Conservation (phyloP, 2,888 invertebrate species). For the Aradus depressus region DNA sequence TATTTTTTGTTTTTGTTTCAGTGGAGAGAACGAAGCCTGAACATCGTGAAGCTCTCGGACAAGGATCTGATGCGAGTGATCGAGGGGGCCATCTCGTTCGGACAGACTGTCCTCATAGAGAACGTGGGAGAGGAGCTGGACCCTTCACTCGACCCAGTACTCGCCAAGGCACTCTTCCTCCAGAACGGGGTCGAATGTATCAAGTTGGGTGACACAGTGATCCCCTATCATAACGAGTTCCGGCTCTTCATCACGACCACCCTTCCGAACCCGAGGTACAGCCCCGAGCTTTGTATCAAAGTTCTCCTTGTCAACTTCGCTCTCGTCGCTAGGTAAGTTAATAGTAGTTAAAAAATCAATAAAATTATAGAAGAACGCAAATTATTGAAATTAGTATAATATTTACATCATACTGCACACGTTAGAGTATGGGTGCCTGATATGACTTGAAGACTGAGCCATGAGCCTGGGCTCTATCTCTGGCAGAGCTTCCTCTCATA, state of each 20-base stretch:
- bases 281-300: constrained; percentile 79
- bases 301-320: constrained; percentile 79
- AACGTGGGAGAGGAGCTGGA: constrained; percentile 77
- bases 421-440: no score
- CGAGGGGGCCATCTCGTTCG: constrained; percentile 35
- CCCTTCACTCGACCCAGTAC: constrained; percentile 71
- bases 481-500: no score
- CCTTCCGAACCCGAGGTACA: constrained; percentile 76
- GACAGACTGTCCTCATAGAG: constrained; percentile 68
- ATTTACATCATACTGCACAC: no score
- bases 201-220: constrained; percentile 72
- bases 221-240: constrained; percentile 69
- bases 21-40: constrained; percentile 58
- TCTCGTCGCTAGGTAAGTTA: constrained; percentile 58
- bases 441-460: no score
- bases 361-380: no score
- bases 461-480: no score
- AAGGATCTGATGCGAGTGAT: constrained; percentile 53
- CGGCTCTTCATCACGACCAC: constrained; percentile 78
- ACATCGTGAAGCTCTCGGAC: constrained; percentile 60
- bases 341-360: no score
- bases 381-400: no score
- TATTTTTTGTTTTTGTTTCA: no score
- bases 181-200: constrained; percentile 53
- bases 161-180: constrained; percentile 61